Evolutionary conservation across 2,888 invertebrate genomes (phyloP).

Genomic region (Antheraea assamensis): DNA sequence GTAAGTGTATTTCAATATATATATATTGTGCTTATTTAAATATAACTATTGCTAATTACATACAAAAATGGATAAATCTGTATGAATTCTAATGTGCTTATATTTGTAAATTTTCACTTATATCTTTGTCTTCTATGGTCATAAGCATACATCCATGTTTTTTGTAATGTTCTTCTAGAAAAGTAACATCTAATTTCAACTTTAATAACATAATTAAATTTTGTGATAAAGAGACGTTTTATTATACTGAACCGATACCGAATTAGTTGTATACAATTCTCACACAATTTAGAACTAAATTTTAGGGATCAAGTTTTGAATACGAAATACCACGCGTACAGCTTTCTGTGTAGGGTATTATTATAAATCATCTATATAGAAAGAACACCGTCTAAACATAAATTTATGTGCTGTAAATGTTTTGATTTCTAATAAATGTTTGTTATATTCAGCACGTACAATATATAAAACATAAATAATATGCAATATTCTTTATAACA

Average conservation of each 20-base stretch:
- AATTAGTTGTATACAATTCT: neutral
- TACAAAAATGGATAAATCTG: no score
- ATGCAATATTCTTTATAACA: neutral
- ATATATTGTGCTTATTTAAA: no score
- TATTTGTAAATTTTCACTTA: no score
- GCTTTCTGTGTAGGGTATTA: neutral
- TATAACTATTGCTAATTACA: no score
- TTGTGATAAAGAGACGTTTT: neutral
- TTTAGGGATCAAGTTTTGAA: constrained; percentile 2
- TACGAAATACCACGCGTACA: neutral
- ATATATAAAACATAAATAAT: neutral
- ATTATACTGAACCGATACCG: neutral
- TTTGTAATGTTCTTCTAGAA: no score
- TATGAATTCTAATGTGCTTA: no score
- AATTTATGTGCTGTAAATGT: constrained; percentile 2
- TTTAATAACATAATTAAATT: neutral
- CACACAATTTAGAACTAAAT: neutral
- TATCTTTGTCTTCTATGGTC: no score
- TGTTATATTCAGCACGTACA: neutral
- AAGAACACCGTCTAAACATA: neutral
- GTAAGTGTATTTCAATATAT: no score
- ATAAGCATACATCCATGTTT: no score
- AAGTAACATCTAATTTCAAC: neutral
- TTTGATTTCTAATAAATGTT: neutral
- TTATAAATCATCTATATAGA: neutral